phyloP scores from a whole-genome alignment of 2,888 invertebrate species.

The Calliscelio sp. region DNA sequence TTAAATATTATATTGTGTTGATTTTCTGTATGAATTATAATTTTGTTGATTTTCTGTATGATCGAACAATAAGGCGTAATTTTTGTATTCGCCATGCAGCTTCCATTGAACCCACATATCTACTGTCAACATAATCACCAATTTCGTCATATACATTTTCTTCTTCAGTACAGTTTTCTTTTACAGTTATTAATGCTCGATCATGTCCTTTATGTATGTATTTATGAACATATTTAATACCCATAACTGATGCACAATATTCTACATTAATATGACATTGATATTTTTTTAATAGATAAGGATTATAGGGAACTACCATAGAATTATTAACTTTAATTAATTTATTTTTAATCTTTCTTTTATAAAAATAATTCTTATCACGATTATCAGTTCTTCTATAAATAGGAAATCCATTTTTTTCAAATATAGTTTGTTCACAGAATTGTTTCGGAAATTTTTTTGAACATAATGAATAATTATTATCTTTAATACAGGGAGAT shows the following conservation, averaged over 20 bases:
- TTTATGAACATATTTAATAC: conserved; percentile 63
- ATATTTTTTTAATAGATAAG: conserved; percentile 55
- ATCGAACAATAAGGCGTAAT: no score
- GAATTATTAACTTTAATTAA: conserved; percentile 22
- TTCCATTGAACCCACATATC: no score
- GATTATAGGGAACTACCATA: conserved; percentile 39
- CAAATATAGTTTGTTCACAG: conserved; percentile 6
- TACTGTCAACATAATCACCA: no score
- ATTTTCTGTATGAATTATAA: conserved; percentile 54
- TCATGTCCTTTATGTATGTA: no score
- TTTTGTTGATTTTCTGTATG: no score
- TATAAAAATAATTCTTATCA: background rate
- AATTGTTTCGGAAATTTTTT: conserved; percentile 33
- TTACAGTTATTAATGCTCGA: background rate
- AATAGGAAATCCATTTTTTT: background rate
- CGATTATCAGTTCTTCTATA: background rate
- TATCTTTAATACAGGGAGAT: background rate
- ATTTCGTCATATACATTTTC: no score
- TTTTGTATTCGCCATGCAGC: background rate
- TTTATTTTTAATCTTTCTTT: background rate
- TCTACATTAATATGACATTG: conserved; percentile 66
- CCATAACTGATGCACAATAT: conserved; percentile 65
- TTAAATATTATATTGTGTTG: conserved; percentile 48
- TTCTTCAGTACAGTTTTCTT: no score
- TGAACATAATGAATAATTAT: conserved; percentile 14